A percentile compares a stretch with the other conserved stretches of the same genome.
phyloP scores from a whole-genome alignment of 2,113 vertebrate genomes.

The Zingel zingel region DNA sequence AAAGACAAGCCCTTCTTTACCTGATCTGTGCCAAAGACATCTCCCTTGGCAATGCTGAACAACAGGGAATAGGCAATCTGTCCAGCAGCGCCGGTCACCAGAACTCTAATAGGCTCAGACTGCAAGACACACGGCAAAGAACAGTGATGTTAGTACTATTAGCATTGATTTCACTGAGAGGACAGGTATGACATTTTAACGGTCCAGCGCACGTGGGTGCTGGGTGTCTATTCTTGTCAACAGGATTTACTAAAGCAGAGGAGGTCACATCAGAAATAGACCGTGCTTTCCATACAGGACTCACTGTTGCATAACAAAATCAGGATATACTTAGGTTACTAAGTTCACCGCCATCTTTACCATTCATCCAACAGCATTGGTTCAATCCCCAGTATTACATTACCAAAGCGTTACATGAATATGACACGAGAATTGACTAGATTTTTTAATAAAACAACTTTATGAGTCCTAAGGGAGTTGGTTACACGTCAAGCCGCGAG shows the following conservation, averaged over 20 bases:
- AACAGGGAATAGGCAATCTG: slow-evolving; percentile 97
- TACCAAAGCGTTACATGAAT: neutral
- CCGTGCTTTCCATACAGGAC: slow-evolving; percentile 12
- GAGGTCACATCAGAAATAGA: slow-evolving; percentile 72
- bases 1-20: slow-evolving; percentile 78
- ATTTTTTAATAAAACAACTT: neutral
- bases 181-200: neutral
- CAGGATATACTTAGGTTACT: slow-evolving; percentile 43
- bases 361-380: slow-evolving; percentile 7
- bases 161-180: slow-evolving; percentile 23
- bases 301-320: slow-evolving; percentile 56
- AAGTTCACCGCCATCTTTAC: slow-evolving; percentile 31
- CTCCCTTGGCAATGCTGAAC: slow-evolving; percentile 95
- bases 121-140: slow-evolving; percentile 75
- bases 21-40: slow-evolving; percentile 98
- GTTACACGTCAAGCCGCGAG: neutral
- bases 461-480: too few relatives aligned
- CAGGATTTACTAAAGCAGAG: slow-evolving; percentile 42
- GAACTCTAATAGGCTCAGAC: slow-evolving; percentile 91
- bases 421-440: neutral
- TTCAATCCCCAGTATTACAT: neutral
- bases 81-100: slow-evolving; percentile 96
- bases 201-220: slow-evolving; percentile 17
- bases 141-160: slow-evolving; percentile 3
- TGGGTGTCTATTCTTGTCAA: slow-evolving; percentile 43